Base-by-base conservation (phyloP, 2,113 vertebrate genomes). In the Dicaeum eximium region DNA sequence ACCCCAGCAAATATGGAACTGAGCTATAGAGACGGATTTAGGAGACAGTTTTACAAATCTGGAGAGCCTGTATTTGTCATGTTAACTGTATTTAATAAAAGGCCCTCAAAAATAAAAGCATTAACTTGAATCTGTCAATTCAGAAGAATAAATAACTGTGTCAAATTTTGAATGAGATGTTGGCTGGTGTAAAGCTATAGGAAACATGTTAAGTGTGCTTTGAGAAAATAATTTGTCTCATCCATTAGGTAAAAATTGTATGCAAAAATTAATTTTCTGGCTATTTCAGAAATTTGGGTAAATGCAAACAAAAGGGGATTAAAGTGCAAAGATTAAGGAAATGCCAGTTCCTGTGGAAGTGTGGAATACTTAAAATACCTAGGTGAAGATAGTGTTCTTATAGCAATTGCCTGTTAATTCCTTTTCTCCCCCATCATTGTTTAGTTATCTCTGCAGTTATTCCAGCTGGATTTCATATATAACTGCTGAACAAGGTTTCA, bases 81-180 rank as follows among this genome's bases (percentile, higher is more conserved):
- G 51, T 73, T 70, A 91, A 64, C 45, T 64, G 33, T 47, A 58
- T 74, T 89, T 74, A 93, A 91, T 91, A 92, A 95, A 87, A 42
- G 25, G 38, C 73, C 86, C 93, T 92, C 77, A 37, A 66, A 89
- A 88, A 82, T 86, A 86, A 81, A 88, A 91, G 24, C 27, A 45
- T 85, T 30, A 45, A 75, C 13, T 85, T 65, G 50, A 65, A 61
- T 73, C 50, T 83, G 47, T 86, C 27, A 45, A 38, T 91, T 79
- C 56, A 60, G 61, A 72, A 74, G 47, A 60, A 51, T 42, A 65
- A 79, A 69, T 11, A 35, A 83, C 30, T 14, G 18, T 60, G 6
- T 73, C 10, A 25, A 2, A 35, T 69, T 75, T 92, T 48, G 50
- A 89, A 51, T 45, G 42, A 84, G 60, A n/a, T 50, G n/a, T 8